These are phyloP conservation scores for Pseudorectes ferrugineus DNA, from an alignment of 2,113 vertebrate genomes.

Conservation along the genomic window DNA sequence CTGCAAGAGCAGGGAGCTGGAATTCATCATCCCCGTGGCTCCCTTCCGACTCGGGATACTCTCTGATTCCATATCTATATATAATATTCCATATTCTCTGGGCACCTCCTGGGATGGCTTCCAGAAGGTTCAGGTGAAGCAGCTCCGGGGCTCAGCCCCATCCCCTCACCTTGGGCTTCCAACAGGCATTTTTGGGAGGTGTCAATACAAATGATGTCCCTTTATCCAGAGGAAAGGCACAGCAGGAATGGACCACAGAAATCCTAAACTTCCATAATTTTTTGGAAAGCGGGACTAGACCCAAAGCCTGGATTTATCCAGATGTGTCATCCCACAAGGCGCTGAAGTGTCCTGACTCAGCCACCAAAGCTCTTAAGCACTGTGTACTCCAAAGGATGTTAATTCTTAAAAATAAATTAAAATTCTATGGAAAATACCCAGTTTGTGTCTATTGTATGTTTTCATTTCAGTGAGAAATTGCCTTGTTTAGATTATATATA, in stretches of 20 bases:
- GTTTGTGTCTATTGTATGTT: not conserved
- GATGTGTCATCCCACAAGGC: not conserved
- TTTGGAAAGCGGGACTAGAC: not conserved
- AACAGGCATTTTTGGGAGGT: accelerated
- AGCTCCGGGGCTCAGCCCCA: not conserved
- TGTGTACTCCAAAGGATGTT: not conserved
- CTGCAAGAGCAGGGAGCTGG: not conserved
- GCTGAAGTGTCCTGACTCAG: not conserved
- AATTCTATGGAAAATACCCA: not conserved
- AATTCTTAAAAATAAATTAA: not conserved
- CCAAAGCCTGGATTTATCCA: not conserved
- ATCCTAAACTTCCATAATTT: not conserved
- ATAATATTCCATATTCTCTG: not conserved
- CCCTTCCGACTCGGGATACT: accelerated
- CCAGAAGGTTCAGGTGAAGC: not conserved
- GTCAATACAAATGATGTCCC: not conserved
- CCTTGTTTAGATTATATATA: not conserved
- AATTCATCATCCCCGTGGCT: accelerated
- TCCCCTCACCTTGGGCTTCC: not conserved
- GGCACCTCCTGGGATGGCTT: not conserved
- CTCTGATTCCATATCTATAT: not conserved
- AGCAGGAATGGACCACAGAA: not conserved
- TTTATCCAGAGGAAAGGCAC: not conserved
- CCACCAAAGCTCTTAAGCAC: not conserved
- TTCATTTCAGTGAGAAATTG: not conserved